A percentile compares a stretch with the other conserved stretches of the same genome.
These are phyloP conservation scores for Drosophila subsilvestris DNA, from an alignment of 2,888 invertebrate genomes.

Conservation along the genomic window DNA sequence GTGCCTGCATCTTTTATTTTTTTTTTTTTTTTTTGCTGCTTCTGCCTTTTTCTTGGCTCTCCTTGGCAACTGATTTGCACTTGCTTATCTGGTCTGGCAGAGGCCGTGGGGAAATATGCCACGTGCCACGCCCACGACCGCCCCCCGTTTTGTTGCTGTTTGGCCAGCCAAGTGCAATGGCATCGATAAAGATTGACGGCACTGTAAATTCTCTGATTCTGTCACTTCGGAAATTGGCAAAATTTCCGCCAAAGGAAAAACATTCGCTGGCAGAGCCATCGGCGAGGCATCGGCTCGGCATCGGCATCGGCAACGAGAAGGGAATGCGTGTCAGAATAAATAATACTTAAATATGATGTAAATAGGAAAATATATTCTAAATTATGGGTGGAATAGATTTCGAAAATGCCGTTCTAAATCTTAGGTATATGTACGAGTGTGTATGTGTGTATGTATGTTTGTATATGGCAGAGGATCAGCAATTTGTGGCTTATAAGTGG, in stretches of 20 bases:
- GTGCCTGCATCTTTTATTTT: constrained; percentile 28
- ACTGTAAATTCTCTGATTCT: constrained; percentile 83
- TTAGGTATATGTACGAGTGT: not conserved
- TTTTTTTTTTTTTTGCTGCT: constrained; percentile 18
- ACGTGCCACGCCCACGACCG: constrained; percentile 54
- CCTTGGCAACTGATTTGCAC: constrained; percentile 74
- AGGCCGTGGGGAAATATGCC: constrained; percentile 49
- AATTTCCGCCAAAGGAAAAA: constrained; percentile 55
- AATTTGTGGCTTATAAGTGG: too few relatives aligned
- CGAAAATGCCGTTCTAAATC: not conserved
- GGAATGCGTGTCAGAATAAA: constrained; percentile 36
- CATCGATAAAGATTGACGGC: constrained; percentile 81
- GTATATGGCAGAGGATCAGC: not conserved
- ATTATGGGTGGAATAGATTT: constrained; percentile 13
- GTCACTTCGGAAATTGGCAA: constrained; percentile 82
- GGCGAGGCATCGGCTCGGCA: too few relatives aligned
- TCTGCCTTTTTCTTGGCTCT: constrained; percentile 9
- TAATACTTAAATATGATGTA: constrained; percentile 40
- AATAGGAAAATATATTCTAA: constrained; percentile 20
- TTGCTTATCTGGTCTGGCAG: constrained; percentile 63
- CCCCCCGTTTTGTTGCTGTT: constrained; percentile 48
- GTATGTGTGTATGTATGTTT: not conserved
- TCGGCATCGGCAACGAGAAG: too few relatives aligned
- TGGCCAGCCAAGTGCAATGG: constrained; percentile 69
- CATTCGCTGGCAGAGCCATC: not conserved